phyloP scores from a whole-genome alignment of 2,797 vertebrate species.

The Peromyscus melanophrys region DNA sequence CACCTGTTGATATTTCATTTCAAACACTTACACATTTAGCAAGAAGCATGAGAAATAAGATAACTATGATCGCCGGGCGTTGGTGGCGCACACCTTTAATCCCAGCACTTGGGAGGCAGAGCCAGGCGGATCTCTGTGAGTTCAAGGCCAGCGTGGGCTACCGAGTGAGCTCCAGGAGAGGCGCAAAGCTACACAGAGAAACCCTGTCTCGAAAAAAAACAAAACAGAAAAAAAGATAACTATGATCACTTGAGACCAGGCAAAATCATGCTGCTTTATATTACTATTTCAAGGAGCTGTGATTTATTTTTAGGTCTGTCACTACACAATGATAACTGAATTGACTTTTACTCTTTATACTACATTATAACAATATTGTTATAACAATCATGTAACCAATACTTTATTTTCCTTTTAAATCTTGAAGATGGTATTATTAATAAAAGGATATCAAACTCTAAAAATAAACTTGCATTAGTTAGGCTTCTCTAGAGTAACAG shows the following conservation, averaged over 20 bases:
- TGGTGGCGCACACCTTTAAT: no score
- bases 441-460: neutral
- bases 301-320: neutral
- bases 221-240: no score
- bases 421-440: neutral
- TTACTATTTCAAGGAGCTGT: slow-evolving; percentile 5
- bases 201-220: no score
- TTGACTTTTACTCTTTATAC: neutral
- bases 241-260: neutral
- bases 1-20: neutral
- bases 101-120: no score
- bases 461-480: neutral
- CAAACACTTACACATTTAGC: neutral
- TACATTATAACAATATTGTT: neutral
- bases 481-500: neutral
- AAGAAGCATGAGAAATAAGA: neutral
- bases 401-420: neutral
- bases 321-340: neutral
- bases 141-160: no score
- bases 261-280: neutral
- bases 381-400: neutral
- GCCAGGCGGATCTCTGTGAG: no score
- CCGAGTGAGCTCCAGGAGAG: no score
- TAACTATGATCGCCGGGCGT: neutral
- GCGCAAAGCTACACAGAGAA: no score